Evolutionary conservation across 2,113 vertebrate species (phyloP).

Genomic region (Tonatia bakeri): DNA sequence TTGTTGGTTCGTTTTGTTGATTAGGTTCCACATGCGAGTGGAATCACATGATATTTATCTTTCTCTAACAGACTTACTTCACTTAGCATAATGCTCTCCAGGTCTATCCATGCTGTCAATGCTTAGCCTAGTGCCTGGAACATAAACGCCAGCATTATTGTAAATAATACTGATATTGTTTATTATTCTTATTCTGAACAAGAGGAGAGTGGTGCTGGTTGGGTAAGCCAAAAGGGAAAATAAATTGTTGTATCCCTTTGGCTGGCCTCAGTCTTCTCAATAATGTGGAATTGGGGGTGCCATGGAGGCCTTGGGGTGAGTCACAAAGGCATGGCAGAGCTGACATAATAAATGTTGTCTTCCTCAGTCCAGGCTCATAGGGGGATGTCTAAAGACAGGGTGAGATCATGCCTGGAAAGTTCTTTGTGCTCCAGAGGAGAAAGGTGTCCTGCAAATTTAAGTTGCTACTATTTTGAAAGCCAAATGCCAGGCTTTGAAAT

Average conservation of each 20-base stretch:
- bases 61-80: too few relatives aligned
- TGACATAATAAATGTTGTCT: not conserved
- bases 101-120: too few relatives aligned
- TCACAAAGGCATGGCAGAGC: not conserved
- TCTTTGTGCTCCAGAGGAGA: slow-evolving; percentile 30
- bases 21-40: too few relatives aligned
- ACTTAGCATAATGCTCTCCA: too few relatives aligned
- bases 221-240: not conserved
- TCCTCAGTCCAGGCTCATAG: not conserved
- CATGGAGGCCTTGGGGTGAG: not conserved
- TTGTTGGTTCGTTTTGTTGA: too few relatives aligned
- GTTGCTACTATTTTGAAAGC: slow-evolving; percentile 48
- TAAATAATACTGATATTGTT: not conserved
- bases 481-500: slow-evolving; percentile 60
- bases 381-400: slow-evolving; percentile 5
- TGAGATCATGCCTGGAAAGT: slow-evolving; percentile 55
- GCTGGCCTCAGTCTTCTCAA: not conserved
- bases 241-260: not conserved
- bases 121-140: not conserved
- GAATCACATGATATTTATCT: too few relatives aligned
- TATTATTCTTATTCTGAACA: not conserved
- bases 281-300: not conserved
- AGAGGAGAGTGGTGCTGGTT: not conserved
- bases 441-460: slow-evolving; percentile 24
- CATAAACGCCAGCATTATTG: not conserved